Base-by-base conservation (phyloP, 2,888 invertebrate species). In the Leucoma salicis region DNA sequence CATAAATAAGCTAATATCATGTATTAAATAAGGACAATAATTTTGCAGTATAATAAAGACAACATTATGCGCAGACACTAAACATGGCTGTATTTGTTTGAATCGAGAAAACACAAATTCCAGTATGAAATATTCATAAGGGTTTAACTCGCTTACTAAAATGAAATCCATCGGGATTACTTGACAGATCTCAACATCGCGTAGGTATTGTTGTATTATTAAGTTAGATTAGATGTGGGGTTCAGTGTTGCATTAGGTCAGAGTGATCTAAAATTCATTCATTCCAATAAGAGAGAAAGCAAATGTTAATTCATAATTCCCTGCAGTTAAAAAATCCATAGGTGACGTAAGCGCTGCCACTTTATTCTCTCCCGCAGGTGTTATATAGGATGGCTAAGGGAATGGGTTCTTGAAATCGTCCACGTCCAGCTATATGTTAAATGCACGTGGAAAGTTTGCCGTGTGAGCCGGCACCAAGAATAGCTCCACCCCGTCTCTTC, bases 61-160 rank as follows among this genome's bases (percentile, higher is more conserved):
- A 32, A 33, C 40, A 25, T 46, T 46, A 41, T 48, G 40, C 42
- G 34, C 12, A 24, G 31, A 36, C 48, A 51, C 41, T 50, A 49
- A 62, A 58, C 55, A 49, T 46, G 54, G 61, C 49, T 60, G 46
- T 64, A 56, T 61, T 59, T 59, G 57, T 50, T 45, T 47, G 41
- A 55, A 48, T 41, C 43, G 53, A 57, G 63, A 63, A 57, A 67
- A 62, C 57, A 53, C 53, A 56, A 51, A 57, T 47, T 58, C 60
- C 53, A 46, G 47, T 46, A 73, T 73, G 63, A 69, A 74, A 70
- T 75, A 74, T 75, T 72, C 75, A 75, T 74, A 63, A 63, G 65
- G 69, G 66, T 61, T 68, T 70, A 68, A 72, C 66, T 70, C 59
- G 51, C 60, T 58, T 59, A 63, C 66, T 66, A 66, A 66, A 74